Evolutionary conservation across 2,888 invertebrate genomes (phyloP).

Genomic region (Chaetoderma sp.): DNA sequence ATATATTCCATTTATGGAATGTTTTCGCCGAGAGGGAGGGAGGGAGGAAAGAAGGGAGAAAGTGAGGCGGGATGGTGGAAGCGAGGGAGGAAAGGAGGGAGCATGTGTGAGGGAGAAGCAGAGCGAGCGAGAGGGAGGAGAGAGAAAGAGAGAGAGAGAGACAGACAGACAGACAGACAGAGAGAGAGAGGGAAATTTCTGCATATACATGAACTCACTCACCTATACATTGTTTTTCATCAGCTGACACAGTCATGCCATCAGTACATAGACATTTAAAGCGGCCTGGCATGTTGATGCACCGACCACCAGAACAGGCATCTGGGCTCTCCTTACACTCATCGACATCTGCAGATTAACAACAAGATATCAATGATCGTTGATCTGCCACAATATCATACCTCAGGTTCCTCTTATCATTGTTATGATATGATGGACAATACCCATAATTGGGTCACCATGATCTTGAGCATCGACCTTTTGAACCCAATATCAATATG

Average conservation of each 20-base stretch:
- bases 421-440: no score
- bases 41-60: background rate
- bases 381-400: no score
- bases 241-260: slow-evolving; percentile 79
- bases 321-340: slow-evolving; percentile 80
- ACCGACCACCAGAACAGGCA: slow-evolving; percentile 73
- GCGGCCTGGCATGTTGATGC: slow-evolving; percentile 81
- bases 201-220: slow-evolving; percentile 22
- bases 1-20: no score
- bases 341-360: slow-evolving; percentile 79
- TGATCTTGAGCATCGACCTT: no score
- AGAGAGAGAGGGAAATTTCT: no score
- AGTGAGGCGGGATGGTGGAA: background rate
- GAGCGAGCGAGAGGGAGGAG: background rate
- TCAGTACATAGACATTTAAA: slow-evolving; percentile 77
- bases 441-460: no score
- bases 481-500: no score
- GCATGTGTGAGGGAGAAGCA: background rate
- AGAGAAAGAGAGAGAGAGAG: background rate
- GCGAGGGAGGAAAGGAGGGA: background rate
- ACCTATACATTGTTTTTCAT: slow-evolving; percentile 81
- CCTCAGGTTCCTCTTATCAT: no score
- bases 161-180: background rate
- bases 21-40: no score
- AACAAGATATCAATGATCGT: no score